Evolutionary conservation across 1,140 invertebrate species (phyloP).

Genomic region (Sitophilus oryzae): DNA sequence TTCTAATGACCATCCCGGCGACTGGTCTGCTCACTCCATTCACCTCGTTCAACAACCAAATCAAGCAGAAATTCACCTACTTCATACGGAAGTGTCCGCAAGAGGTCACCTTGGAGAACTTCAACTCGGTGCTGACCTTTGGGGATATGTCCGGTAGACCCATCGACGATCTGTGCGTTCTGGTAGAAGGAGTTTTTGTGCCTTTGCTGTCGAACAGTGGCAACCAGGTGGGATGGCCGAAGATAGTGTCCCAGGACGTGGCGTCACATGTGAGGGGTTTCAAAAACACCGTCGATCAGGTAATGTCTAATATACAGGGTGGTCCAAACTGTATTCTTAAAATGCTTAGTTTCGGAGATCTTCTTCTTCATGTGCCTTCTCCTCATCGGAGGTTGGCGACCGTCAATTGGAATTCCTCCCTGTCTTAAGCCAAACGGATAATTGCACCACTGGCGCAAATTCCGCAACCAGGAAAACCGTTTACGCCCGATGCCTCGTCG

Average conservation of each 20-base stretch:
- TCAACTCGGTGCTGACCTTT: conserved; percentile 58
- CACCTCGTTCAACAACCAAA: conserved; percentile 36
- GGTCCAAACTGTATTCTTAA: too few relatives aligned
- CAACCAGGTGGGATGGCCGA: conserved; percentile 70
- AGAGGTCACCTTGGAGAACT: conserved; percentile 52
- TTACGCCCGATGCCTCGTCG: too few relatives aligned
- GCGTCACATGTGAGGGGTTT: conserved; percentile 67
- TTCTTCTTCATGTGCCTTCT: too few relatives aligned
- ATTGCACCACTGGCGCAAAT: too few relatives aligned
- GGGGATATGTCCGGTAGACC: conserved; percentile 76
- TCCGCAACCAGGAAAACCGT: too few relatives aligned
- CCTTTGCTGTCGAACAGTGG: conserved; percentile 63
- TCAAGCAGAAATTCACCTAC: conserved; percentile 57
- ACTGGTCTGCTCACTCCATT: conserved; percentile 45
- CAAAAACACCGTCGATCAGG: conserved; percentile 68
- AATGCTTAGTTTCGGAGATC: not conserved
- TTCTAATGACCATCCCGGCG: conserved; percentile 51
- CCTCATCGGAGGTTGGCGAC: too few relatives aligned
- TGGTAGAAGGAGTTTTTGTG: conserved; percentile 72
- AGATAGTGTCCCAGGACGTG: conserved; percentile 68
- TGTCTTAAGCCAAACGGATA: too few relatives aligned
- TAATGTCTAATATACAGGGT: conserved; percentile 41
- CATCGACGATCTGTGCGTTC: conserved; percentile 68
- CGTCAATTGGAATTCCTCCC: too few relatives aligned
- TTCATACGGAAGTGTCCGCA: conserved; percentile 57